Evolutionary conservation across 1,140 invertebrate species (phyloP), one percentile per base, ranked within the genome.

Genomic region (Daktulosphaira vitifoliae): DNA sequence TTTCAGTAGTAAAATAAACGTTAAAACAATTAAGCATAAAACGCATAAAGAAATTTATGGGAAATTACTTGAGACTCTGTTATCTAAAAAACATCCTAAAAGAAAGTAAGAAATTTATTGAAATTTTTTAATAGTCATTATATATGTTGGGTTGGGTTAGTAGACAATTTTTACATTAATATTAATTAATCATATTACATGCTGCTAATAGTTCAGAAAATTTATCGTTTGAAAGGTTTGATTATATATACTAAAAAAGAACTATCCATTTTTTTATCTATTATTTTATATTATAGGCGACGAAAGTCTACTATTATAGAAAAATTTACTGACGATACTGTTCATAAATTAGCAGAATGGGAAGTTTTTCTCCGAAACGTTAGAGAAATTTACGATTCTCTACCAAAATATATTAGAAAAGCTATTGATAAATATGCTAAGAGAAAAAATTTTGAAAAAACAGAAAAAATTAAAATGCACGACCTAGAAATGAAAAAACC

Each of bases 311-410:
- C 26, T 0, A 11, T 22, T 7, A 1, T 48, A 29, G 26, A 48
- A 2, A 62, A 33, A 48, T 2, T 6, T 18, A 3, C 11, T 15
- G 42, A 48, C 5, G n/a, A 22, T 22, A 22, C n/a, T 3, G 29
- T 20, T 8, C 39, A 48, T 33, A 62, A 48, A 48, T n/a, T 62
- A 20, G 20, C 56, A 7, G 42, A 48, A 33, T 22, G 23, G 7
- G 56, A 62, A 20, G 38, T 62, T 18, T 62, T 62, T 33, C 56
- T 62, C 26, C 42, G 56, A 16, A 62, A 62, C 26, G 7, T 62
- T 9, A 23, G 26, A 15, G 56, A 62, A 29, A 18, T 33, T 1
- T 62, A 62, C 29, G n/a, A 22, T 18, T 46, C 42, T 9, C 29
- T 62, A n/a, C 42, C 56, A n/a, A 62, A 62, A 15, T 46, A 62